Conservation (phyloP, 2,888 invertebrate species). For the Danaus chrysippus region DNA sequence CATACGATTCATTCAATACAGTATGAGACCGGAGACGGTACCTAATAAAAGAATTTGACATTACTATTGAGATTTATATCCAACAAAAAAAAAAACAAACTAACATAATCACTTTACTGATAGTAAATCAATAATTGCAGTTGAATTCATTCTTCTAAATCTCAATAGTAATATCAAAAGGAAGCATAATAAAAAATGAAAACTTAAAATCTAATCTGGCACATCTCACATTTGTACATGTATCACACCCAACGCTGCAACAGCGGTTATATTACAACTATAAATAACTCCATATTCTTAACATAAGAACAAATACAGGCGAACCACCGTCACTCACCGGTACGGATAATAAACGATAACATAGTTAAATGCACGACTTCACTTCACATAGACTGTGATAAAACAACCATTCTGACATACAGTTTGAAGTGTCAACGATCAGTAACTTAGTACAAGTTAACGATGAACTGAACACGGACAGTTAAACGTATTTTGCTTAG, state of each 20-base stretch:
- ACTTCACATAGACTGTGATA: too few species aligned
- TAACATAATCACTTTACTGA: neutral
- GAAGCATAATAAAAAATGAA: conserved; percentile 18
- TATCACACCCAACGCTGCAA: conserved; percentile 50
- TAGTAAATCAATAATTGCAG: neutral
- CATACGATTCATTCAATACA: conserved; percentile 59
- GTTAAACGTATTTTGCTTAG: too few species aligned
- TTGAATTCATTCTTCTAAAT: neutral
- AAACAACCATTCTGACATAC: too few species aligned
- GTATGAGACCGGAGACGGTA: conserved; percentile 56
- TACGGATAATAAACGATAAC: too few species aligned
- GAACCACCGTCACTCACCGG: too few species aligned
- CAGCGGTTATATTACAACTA: conserved; percentile 38
- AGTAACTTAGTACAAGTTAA: too few species aligned
- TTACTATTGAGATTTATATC: conserved; percentile 35
- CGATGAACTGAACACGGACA: too few species aligned
- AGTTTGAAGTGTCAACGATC: too few species aligned
- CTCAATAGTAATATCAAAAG: conserved; percentile 23
- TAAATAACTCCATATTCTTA: conserved; percentile 69
- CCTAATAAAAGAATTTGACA: conserved; percentile 50
- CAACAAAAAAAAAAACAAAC: neutral
- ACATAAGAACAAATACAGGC: conserved; percentile 75
- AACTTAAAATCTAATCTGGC: conserved; percentile 52
- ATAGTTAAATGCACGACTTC: too few species aligned
- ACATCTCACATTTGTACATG: conserved; percentile 52